Evolutionary conservation across 2,888 invertebrate species (phyloP), one percentile per base, ranked within the genome.

Genomic region (Argyresthia albistria): DNA sequence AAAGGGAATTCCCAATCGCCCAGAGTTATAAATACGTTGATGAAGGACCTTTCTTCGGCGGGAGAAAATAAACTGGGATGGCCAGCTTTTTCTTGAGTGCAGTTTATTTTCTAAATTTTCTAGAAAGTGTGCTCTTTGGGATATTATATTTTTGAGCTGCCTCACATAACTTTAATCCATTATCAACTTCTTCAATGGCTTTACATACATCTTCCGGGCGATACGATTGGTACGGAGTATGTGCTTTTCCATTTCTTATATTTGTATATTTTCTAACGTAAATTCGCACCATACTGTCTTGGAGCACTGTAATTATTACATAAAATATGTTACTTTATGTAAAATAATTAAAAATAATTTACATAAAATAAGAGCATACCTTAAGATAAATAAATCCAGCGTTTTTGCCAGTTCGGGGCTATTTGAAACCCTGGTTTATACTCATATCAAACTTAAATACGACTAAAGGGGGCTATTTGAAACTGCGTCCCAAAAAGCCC

Each of bases 21-120:
- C 9, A 47, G 6, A 7, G 35, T 47, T 3, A 35, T 1, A 6
- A 25, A 11, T 4, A 35, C 6, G 3, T 16, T 9, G 9, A 57
- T 8, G 52, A 50, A 46, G 10, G 15, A 9, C 16, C 45, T 53
- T 50, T 58, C 56, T 45, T 57, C 58, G 48, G 50, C 54, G 1
- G 12, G 14, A 42, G 56, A 49, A 53, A 58, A 58, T 35, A 58
- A 15, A 2, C 55, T 57, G 14, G 58, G 56, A 43, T 55, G 56
- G 1, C 58, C 55, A 11, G 58, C 56, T 46, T 54, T 57, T 50
- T 53, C 51, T 53, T 57, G 58, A 7, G 56, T 53, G 42, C 55
- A 56, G 50, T 58, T 56, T 39, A 49, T 52, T 48, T 53, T 54
- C 56, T 48, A 35, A 8, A 50, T 51, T 55, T 58, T 51, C 58